Conservation (phyloP, 2,113 vertebrate species). For the Myotis lucifugus region DNA sequence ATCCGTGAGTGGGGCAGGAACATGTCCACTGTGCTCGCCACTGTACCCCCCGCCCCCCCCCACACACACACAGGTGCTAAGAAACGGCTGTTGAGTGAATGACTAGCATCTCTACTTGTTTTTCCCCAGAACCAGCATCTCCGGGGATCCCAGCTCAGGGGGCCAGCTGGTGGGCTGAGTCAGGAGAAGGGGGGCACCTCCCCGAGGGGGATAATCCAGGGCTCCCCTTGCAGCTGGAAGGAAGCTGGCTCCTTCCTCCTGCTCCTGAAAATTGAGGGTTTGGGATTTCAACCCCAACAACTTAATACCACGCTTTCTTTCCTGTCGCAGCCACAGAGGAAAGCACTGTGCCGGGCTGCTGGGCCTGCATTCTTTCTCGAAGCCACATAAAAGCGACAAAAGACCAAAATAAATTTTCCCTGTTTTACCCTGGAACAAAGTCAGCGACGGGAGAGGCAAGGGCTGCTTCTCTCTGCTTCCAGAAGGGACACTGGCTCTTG, state of each 20-base stretch:
- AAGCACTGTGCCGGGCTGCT: not conserved
- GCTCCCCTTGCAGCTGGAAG: constrained; percentile 61
- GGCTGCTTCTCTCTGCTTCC: not conserved
- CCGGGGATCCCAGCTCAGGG: not conserved
- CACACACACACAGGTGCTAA: not conserved
- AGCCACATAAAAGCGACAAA: not conserved
- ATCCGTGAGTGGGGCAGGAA: not conserved
- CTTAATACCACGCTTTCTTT: constrained; percentile 66
- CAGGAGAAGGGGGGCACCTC: not conserved
- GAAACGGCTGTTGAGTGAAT: not conserved
- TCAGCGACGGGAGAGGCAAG: not conserved
- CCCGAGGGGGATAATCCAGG: not conserved
- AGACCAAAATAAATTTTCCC: not conserved
- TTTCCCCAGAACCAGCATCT: not conserved
- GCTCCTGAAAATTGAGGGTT: constrained; percentile 61
- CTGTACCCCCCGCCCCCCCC: not conserved
- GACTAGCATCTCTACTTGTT: not conserved
- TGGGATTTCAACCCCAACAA: constrained; percentile 69
- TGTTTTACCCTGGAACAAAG: not conserved
- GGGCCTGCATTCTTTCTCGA: not conserved
- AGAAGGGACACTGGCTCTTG: not conserved
- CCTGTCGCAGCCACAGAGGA: not conserved
- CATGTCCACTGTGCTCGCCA: fast-evolving
- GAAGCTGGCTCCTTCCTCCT: constrained; percentile 44
- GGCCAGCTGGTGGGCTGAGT: not conserved